Evolutionary conservation across 1,140 invertebrate genomes (phyloP).

Genomic region (Neuroterus valhalla): DNA sequence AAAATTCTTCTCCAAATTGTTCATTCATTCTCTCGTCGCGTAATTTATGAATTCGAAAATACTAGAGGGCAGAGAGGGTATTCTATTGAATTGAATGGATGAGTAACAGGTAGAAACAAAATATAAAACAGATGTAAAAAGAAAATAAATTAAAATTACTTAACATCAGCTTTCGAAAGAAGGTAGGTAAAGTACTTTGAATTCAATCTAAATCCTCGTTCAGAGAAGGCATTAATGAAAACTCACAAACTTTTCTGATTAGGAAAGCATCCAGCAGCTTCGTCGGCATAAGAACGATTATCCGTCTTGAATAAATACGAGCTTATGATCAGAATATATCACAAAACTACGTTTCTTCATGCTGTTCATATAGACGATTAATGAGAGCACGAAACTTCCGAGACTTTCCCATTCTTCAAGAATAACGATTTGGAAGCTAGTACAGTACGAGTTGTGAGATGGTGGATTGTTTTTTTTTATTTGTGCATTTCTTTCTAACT

Average conservation of each 20-base stretch:
- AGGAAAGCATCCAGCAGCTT: neutral
- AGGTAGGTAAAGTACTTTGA: neutral
- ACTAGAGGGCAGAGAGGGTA: too few species aligned
- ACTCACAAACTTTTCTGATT: neutral
- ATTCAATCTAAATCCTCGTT: neutral
- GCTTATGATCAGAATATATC: conserved; percentile 5
- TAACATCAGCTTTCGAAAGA: neutral
- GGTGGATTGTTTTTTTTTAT: too few species aligned
- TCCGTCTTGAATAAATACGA: neutral
- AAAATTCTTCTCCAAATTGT: too few species aligned
- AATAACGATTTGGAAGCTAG: too few species aligned
- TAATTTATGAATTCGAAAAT: too few species aligned
- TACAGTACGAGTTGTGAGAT: too few species aligned
- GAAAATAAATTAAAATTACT: neutral
- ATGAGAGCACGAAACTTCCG: too few species aligned
- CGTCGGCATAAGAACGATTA: neutral
- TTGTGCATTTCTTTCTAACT: too few species aligned
- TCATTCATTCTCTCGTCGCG: too few species aligned
- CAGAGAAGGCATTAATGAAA: neutral
- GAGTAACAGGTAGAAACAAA: neutral
- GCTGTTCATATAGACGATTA: neutral
- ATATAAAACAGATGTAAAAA: neutral
- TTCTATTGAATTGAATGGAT: neutral
- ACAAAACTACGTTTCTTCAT: neutral
- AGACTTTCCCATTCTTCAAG: too few species aligned